Percentiles rank a stretch among this genome's conserved stretches.
These are phyloP conservation scores for Paratilapia polleni DNA, from an alignment of 2,113 vertebrate species.

Conservation along the genomic window DNA sequence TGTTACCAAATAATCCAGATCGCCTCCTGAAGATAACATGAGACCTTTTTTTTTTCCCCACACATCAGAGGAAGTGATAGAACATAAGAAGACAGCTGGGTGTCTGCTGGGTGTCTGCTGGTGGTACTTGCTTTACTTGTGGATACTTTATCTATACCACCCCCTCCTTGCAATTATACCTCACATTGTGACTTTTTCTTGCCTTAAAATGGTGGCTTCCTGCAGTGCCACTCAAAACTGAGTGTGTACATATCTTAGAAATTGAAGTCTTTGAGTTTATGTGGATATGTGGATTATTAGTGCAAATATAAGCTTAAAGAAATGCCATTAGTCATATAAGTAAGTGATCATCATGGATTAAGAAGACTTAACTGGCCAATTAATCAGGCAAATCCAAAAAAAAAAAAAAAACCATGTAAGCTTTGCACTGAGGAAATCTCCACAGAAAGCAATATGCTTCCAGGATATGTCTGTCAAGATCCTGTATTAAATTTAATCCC, in stretches of 20 bases:
- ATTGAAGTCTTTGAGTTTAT: conserved; percentile 4
- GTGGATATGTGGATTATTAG: conserved; percentile 29
- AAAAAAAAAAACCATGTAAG: conserved; percentile 80
- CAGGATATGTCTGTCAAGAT: conserved; percentile 93
- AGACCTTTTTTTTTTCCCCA: conserved; percentile 55
- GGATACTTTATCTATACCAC: conserved; percentile 63
- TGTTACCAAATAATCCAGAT: conserved; percentile 47
- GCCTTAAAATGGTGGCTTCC: conserved; percentile 26
- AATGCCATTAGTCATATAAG: conserved; percentile 66
- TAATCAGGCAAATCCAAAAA: conserved; percentile 83
- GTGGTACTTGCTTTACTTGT: conserved; percentile 25
- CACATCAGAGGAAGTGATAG: conserved; percentile 81
- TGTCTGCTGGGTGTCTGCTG: conserved; percentile 24
- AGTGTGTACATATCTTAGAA: background rate
- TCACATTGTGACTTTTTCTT: conserved; percentile 35
- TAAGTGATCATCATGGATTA: conserved; percentile 82
- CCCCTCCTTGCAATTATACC: conserved; percentile 16
- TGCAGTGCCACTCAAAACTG: conserved; percentile 15
- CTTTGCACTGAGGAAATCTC: conserved; percentile 79
- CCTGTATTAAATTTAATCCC: conserved; percentile 90
- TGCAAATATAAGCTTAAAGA: conserved; percentile 25
- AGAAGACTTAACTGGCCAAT: conserved; percentile 80
- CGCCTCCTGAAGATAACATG: conserved; percentile 67
- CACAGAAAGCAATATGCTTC: conserved; percentile 78
- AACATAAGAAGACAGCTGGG: conserved; percentile 48